A percentile compares a stretch with the other conserved stretches of the same genome.
phyloP scores from a whole-genome alignment of 30 jellyfish, hydroid and myxozoan genomes.

The Hydractinia symbiolongicarpus region DNA sequence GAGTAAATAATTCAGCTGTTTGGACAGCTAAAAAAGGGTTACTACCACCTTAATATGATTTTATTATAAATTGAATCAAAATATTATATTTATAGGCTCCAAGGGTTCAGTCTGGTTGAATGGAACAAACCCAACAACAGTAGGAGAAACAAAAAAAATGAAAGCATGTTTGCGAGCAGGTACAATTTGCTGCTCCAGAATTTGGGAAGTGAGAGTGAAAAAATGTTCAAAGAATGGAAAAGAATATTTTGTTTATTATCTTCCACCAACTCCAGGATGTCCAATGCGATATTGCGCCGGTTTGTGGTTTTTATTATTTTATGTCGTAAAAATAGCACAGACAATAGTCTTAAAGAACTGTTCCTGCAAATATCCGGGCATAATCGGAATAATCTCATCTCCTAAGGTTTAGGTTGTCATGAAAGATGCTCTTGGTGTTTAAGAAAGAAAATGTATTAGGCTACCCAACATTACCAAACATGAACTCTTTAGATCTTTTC shows the following conservation, averaged over 20 bases:
- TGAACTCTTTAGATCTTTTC: too few species aligned
- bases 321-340: not conserved
- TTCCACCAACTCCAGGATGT: conserved; percentile 59
- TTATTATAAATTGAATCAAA: too few species aligned
- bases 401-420: too few species aligned
- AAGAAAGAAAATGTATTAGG: too few species aligned
- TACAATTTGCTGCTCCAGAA: conserved; percentile 44
- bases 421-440: too few species aligned
- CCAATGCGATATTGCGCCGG: conserved; percentile 93
- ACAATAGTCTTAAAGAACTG: too few species aligned
- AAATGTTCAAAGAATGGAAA: conserved; percentile 47
- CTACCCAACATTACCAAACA: too few species aligned
- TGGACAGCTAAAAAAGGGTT: too few species aligned
- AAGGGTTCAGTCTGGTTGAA: conserved; percentile 69
- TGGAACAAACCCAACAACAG: conserved; percentile 60
- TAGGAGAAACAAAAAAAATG: conserved; percentile 32
- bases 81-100: conserved; percentile 38
- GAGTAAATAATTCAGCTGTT: too few species aligned
- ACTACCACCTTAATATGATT: too few species aligned
- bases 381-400: too few species aligned
- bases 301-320: conserved; percentile 13
- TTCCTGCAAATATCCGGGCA: too few species aligned
- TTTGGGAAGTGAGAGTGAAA: conserved; percentile 45
- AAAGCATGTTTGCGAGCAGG: conserved; percentile 51
- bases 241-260: conserved; percentile 41